Base-by-base conservation (phyloP, 2,888 invertebrate species). In the Oscheius sp. region DNA sequence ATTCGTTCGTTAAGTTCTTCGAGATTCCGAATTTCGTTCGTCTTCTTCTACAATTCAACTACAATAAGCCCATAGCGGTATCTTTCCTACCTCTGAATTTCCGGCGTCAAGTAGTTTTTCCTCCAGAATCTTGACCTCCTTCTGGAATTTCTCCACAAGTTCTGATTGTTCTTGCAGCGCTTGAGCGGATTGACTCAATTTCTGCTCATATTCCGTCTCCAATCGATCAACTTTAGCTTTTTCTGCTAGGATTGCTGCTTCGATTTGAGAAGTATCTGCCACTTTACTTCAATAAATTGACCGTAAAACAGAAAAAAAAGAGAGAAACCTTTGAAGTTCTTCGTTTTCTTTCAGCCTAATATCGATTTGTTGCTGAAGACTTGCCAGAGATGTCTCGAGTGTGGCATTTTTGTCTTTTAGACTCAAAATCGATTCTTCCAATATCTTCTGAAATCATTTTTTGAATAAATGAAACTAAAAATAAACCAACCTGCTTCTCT, bases 1-100 rank as follows among this genome's bases (percentile, higher is more conserved):
- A 78, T 74, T 73, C 74, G 72, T 66, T 78, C 78, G 65, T 75
- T 75, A 63, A 77, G 33, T 33, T 67, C 72, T 55, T 69, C 71
- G 52, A 76, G 66, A 63, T 76, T 74, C 48, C 69, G 55, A 65
- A 76, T 71, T 70, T 73, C 73, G 10, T 50, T 29, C 12, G 50
- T 15, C 31, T 57, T 27, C 23, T n/a, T 55, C 69, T 69, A 64
- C 42, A 69, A 63, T 25, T 46, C 52, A 27, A 34, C 34, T 55
- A 23, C 31, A 55, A 12, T 53, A 53, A 25, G 15, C 27, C n/a
- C 25, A 10, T 17, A 42, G n/a, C 4, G 6, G 5, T 33, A 12
- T 10, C 0, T 57, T 42, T 20, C 34, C 20, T 37, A 20, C 42
- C 25, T n/a, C 15, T 45, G 20, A 29, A 17, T 33, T 4, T 39